Evolutionary conservation across 2,113 vertebrate genomes (phyloP), one percentile per base, ranked within the genome.

Genomic region (Nibea coibor): DNA sequence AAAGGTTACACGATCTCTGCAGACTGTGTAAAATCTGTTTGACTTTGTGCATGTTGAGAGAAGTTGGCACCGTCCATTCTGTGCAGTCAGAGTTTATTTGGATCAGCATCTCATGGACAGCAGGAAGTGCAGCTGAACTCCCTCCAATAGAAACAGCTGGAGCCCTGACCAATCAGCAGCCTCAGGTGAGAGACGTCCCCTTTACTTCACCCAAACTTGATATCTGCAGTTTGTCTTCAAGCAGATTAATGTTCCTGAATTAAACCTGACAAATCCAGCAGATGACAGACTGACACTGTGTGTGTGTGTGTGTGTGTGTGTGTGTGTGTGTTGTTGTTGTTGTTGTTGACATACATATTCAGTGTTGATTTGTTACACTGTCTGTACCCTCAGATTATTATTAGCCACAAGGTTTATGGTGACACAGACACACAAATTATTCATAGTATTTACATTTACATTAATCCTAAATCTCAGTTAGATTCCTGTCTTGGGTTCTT

Each of bases 211-310:
- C 1, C 51, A 71, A 42, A 54, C 31, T 48, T 57, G 43, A 5
- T 72, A 43, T 80, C 53, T 66, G 26, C 53, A 67, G 66, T 72
- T 67, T 48, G 5, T 72, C 35, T 71, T 12, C 31, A 12, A 54
- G 43, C 48, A 68, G 81, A 89, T 84, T 84, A 82, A 77, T 42
- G 68, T 59, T 75, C 31, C 56, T 54, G 68, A 84, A 78, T 61
- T 80, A 86, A 90, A 90, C 54, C 75, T 72, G 83, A 90, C 88
- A 88, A 88, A 90, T 88, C 83, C 81, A 73, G 77, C 51, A 75
- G 63, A 58, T 69, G 43, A 78, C 68, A 73, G 87, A 78, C 54
- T 72, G 65, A 72, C 56, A 78, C 10, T n/a, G 19, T 51, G 50
- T 51, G 50, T 58, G 47, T 48, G 42, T 26, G 26, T 42, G 59